Conservation (phyloP, 2,113 vertebrate species). For the Petrocephalus zakoni region DNA sequence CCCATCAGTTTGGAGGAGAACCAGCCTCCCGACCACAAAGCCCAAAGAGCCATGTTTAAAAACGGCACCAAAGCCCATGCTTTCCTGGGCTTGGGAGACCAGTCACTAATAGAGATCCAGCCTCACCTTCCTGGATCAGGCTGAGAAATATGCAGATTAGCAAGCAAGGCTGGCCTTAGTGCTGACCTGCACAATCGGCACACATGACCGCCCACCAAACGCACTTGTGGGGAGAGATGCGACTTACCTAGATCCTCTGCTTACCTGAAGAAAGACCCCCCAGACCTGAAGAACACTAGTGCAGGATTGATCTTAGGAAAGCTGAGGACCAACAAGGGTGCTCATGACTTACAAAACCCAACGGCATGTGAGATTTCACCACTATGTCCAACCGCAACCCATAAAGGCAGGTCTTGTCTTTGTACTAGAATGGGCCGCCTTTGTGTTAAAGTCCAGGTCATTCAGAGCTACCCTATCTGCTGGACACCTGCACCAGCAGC, state of each 20-base stretch:
- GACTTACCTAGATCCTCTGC: neutral
- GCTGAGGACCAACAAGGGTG: neutral
- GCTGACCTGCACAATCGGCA: neutral
- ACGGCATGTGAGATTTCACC: neutral
- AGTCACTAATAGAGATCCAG: neutral
- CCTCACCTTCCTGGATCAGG: neutral
- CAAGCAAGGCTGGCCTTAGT: neutral
- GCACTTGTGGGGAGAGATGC: neutral
- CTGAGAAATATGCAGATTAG: neutral
- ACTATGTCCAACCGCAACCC: neutral
- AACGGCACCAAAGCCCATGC: neutral
- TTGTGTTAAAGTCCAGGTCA: neutral
- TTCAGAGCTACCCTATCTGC: neutral
- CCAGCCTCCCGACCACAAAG: neutral
- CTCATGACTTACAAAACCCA: neutral
- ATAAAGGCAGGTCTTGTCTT: neutral
- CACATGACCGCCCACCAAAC: neutral
- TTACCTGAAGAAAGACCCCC: neutral
- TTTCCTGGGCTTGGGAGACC: neutral
- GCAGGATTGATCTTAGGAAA: neutral
- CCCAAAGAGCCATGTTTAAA: neutral
- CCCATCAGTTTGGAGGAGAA: neutral
- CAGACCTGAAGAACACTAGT: neutral
- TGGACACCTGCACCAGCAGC: neutral
- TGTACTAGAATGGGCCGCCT: neutral